A percentile compares a stretch with the other conserved stretches of the same genome.
Evolutionary conservation across 2,113 vertebrate genomes (phyloP).

Genomic region (Nannobrachium achirus): DNA sequence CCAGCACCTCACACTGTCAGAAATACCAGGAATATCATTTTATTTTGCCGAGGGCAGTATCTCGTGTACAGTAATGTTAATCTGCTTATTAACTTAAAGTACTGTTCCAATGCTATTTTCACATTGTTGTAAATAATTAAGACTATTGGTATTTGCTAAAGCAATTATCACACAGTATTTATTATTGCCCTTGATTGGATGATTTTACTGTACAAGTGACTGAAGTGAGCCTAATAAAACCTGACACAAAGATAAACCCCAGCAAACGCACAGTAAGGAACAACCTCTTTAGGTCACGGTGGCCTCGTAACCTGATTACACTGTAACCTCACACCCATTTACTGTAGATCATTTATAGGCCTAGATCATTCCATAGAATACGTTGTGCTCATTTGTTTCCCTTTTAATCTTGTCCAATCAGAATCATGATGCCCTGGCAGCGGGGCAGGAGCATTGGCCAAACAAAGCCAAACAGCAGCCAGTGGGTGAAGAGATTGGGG

Average conservation of each 20-base stretch:
- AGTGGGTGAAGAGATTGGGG: not conserved
- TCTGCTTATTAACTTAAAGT: too few species aligned
- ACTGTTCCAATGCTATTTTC: too few species aligned
- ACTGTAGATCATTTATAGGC: not conserved
- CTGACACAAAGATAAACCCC: slow-evolving; percentile 44
- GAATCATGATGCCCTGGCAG: slow-evolving; percentile 19
- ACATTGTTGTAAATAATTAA: too few species aligned
- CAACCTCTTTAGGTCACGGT: not conserved
- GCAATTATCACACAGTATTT: too few species aligned
- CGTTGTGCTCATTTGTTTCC: not conserved
- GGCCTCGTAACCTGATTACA: not conserved
- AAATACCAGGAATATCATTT: too few species aligned
- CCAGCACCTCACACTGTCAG: too few species aligned
- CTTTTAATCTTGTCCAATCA: slow-evolving; percentile 40
- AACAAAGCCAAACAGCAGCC: not conserved
- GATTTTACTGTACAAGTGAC: slow-evolving; percentile 2
- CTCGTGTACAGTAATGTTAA: too few species aligned
- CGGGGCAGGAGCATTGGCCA: not conserved
- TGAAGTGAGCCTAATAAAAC: slow-evolving; percentile 43
- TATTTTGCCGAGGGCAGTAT: too few species aligned
- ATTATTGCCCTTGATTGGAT: too few species aligned
- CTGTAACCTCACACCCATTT: not conserved
- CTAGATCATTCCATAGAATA: not conserved
- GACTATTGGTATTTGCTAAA: too few species aligned
- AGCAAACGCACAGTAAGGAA: too few species aligned